phyloP scores from a whole-genome alignment of 2,888 invertebrate genomes.

The Cheilosia impressa region DNA sequence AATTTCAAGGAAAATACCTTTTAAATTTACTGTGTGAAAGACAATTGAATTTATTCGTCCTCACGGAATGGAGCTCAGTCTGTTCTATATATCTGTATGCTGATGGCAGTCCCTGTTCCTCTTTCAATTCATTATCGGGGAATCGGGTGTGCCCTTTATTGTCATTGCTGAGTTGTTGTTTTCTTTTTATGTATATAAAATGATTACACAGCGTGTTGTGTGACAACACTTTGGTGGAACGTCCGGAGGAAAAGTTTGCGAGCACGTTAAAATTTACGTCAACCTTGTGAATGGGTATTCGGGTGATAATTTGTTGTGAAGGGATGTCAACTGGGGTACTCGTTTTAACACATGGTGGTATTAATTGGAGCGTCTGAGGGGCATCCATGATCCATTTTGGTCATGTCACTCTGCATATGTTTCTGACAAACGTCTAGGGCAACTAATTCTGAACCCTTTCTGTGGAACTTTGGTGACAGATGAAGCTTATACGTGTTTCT shows the following conservation, averaged over 20 bases:
- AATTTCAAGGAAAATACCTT: constrained; percentile 62
- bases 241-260: constrained; percentile 12
- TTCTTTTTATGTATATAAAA: constrained; percentile 27
- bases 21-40: constrained; percentile 46
- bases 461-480: too few species aligned
- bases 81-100: neutral
- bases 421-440: too few species aligned
- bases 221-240: constrained; percentile 33
- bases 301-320: too few species aligned
- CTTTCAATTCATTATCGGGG: constrained; percentile 66
- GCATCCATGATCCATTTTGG: too few species aligned
- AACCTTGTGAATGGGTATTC: neutral
- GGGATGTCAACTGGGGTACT: too few species aligned
- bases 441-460: too few species aligned
- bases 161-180: constrained; percentile 60
- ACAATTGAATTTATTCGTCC: constrained; percentile 67
- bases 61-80: constrained; percentile 19
- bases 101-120: constrained; percentile 4
- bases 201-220: constrained; percentile 41
- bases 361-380: too few species aligned
- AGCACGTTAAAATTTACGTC: neutral
- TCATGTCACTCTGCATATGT: too few species aligned
- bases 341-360: too few species aligned
- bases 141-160: constrained; percentile 70
- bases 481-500: too few species aligned